phyloP scores from a whole-genome alignment of 2,113 vertebrate species.

The Boulengeromyrus knoepffleri region DNA sequence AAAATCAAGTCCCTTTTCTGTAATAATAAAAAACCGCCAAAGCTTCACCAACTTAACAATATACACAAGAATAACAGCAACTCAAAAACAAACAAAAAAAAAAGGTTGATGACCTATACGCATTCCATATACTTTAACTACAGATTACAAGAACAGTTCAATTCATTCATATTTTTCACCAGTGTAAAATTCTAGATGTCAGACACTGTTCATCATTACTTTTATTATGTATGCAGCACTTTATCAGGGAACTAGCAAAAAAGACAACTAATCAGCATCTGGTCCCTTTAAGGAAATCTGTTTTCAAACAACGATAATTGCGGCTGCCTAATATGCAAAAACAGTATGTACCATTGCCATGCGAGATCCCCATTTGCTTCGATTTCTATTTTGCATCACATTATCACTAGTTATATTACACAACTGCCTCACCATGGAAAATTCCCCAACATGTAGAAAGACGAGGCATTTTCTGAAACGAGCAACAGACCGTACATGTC shows the following conservation, averaged over 20 bases:
- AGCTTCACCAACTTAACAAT: constrained; percentile 54
- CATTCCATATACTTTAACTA: constrained; percentile 39
- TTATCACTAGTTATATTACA: neutral
- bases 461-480: neutral
- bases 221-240: neutral
- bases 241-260: neutral
- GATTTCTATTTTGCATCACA: neutral
- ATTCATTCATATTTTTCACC: neutral
- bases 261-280: neutral
- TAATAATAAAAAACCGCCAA: constrained; percentile 40
- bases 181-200: neutral
- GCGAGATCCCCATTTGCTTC: neutral
- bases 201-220: constrained; percentile 3
- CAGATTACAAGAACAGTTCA: constrained; percentile 2
- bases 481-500: neutral
- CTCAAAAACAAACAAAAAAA: constrained; percentile 50
- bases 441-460: neutral
- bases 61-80: constrained; percentile 61
- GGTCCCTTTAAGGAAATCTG: neutral
- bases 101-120: constrained; percentile 39
- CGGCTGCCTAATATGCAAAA: neutral
- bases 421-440: neutral
- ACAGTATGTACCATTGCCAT: constrained; percentile 2
- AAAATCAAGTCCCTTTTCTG: constrained; percentile 59
- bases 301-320: neutral